These are phyloP conservation scores for Orientallactaga sibirica DNA, from an alignment of 2,797 vertebrate genomes.

Conservation along the genomic window DNA sequence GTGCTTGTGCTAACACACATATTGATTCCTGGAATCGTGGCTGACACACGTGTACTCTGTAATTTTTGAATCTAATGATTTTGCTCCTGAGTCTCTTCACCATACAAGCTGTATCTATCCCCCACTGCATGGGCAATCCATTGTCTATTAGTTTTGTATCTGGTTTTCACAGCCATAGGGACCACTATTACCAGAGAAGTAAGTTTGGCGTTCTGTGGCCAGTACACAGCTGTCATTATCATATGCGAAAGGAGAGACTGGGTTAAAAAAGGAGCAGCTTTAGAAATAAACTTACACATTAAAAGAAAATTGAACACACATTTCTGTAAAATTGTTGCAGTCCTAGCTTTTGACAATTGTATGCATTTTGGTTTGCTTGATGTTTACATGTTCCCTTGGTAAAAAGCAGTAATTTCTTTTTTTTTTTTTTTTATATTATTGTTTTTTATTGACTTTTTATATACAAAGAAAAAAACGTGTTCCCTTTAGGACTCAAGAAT, in stretches of 20 bases:
- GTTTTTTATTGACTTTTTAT: too few relatives aligned
- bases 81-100: neutral
- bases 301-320: neutral
- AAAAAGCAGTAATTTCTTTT: neutral
- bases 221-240: too few relatives aligned
- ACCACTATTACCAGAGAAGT: neutral
- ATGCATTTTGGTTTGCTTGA: neutral
- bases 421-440: too few relatives aligned
- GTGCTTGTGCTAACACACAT: neutral
- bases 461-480: too few relatives aligned
- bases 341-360: neutral
- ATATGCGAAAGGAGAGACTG: neutral
- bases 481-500: too few relatives aligned
- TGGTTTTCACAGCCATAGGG: neutral
- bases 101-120: neutral
- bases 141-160: neutral
- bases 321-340: neutral
- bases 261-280: neutral
- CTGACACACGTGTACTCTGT: neutral
- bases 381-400: constrained; percentile 8
- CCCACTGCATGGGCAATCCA: neutral
- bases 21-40: neutral
- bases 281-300: neutral
- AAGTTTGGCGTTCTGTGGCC: neutral
- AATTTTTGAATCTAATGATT: constrained; percentile 44